Percentiles rank a stretch among this genome's conserved stretches.
These are phyloP conservation scores for Cydia strobilella DNA, from an alignment of 1,140 invertebrate species.

Conservation along the genomic window DNA sequence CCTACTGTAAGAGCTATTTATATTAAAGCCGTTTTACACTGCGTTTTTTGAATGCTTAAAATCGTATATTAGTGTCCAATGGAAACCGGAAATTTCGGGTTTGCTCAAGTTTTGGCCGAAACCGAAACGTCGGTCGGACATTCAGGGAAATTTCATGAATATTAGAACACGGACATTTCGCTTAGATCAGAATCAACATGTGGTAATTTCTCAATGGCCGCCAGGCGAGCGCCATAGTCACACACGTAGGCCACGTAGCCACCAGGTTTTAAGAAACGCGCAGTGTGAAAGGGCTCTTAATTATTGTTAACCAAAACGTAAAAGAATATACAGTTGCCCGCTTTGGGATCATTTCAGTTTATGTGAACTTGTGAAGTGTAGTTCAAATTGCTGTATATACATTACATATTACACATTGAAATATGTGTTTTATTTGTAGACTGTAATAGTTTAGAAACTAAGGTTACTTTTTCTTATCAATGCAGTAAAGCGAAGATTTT, in stretches of 20 bases:
- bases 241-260: too few species aligned
- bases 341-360: background rate
- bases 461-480: too few species aligned
- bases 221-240: too few species aligned
- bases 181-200: too few species aligned
- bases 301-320: background rate
- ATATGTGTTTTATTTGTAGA: slow-evolving; percentile 9
- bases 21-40: background rate
- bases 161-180: too few species aligned
- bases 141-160: too few species aligned
- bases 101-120: too few species aligned
- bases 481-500: too few species aligned
- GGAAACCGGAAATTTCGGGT: too few species aligned
- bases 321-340: slow-evolving; percentile 9
- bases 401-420: slow-evolving; percentile 24
- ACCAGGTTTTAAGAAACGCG: background rate
- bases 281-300: background rate
- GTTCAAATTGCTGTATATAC: slow-evolving; percentile 27
- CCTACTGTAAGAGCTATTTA: background rate
- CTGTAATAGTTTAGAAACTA: background rate
- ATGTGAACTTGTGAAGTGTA: slow-evolving; percentile 18
- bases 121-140: too few species aligned
- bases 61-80: too few species aligned
- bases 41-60: background rate
- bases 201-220: too few species aligned